A percentile compares a stretch with the other conserved stretches of the same genome.
These are phyloP conservation scores for Heteromormyrus szaboi DNA, from an alignment of 2,797 vertebrate genomes.

Conservation along the genomic window DNA sequence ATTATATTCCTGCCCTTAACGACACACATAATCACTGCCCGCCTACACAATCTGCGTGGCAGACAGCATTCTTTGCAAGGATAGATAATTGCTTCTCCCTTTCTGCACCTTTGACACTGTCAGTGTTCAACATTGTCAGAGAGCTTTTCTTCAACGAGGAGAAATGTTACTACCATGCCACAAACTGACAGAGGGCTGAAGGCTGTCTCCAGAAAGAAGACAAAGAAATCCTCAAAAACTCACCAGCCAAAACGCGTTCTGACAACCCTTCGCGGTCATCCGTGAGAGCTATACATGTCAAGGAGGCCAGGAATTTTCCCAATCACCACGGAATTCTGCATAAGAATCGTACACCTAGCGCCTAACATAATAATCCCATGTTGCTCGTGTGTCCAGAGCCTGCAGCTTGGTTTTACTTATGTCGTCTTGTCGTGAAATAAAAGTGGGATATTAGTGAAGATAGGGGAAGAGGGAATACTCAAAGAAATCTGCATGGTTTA, in stretches of 20 bases:
- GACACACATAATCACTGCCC: conserved; percentile 15
- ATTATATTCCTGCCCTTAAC: conserved; percentile 19
- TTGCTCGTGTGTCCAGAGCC: not conserved
- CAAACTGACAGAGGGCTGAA: not conserved
- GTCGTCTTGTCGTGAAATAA: not conserved
- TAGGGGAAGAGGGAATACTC: not conserved
- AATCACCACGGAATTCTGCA: not conserved
- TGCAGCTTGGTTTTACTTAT: not conserved
- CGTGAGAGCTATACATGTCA: not conserved
- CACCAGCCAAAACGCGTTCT: not conserved
- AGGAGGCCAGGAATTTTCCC: not conserved
- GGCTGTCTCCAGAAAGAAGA: not conserved
- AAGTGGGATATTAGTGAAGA: not conserved
- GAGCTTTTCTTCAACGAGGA: not conserved
- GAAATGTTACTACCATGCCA: not conserved
- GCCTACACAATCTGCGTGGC: conserved; percentile 3
- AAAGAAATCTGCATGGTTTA: not conserved
- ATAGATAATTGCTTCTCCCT: conserved; percentile 5
- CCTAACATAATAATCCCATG: not conserved
- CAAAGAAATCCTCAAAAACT: not conserved
- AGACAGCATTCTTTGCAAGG: not conserved
- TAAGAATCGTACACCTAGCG: not conserved
- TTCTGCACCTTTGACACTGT: not conserved
- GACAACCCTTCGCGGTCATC: not conserved
- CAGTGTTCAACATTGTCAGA: not conserved